A percentile compares a stretch with the other conserved stretches of the same genome.
Evolutionary conservation across 1,140 invertebrate genomes (phyloP).

Genomic region (Zaprionus inermis): DNA sequence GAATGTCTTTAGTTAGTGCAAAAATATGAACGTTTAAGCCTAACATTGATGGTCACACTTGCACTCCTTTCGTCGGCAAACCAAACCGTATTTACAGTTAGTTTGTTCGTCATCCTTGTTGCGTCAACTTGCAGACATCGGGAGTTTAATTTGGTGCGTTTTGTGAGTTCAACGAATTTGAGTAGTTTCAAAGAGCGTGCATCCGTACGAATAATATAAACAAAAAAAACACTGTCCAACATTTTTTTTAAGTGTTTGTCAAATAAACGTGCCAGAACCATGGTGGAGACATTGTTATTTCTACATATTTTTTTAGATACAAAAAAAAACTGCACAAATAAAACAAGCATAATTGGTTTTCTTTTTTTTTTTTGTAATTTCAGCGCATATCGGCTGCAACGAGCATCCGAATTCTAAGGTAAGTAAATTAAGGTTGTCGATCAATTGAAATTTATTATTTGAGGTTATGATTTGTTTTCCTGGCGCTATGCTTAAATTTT

Average conservation of each 20-base stretch:
- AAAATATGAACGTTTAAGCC: slow-evolving; percentile 1
- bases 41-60: slow-evolving; percentile 17
- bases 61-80: neutral
- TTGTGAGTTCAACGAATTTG: slow-evolving; percentile 36
- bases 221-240: slow-evolving; percentile 14
- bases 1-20: neutral
- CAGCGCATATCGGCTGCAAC: slow-evolving; percentile 1
- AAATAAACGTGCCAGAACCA: slow-evolving; percentile 9
- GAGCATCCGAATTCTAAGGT: slow-evolving; percentile 3
- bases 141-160: slow-evolving; percentile 7
- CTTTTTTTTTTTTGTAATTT: slow-evolving; percentile 32
- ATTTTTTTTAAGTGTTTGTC: slow-evolving; percentile 43
- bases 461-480: neutral
- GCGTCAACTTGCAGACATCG: slow-evolving; percentile 18
- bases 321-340: neutral
- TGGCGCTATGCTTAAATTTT: neutral
- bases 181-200: slow-evolving; percentile 30
- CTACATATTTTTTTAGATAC: neutral
- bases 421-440: slow-evolving; percentile 17
- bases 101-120: slow-evolving; percentile 34
- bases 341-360: slow-evolving; percentile 21
- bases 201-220: slow-evolving; percentile 29
- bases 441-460: slow-evolving; percentile 4
- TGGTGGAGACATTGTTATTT: neutral
- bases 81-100: slow-evolving; percentile 41